Base-by-base conservation (phyloP, 2,888 invertebrate species). In the Morpho helenor region DNA sequence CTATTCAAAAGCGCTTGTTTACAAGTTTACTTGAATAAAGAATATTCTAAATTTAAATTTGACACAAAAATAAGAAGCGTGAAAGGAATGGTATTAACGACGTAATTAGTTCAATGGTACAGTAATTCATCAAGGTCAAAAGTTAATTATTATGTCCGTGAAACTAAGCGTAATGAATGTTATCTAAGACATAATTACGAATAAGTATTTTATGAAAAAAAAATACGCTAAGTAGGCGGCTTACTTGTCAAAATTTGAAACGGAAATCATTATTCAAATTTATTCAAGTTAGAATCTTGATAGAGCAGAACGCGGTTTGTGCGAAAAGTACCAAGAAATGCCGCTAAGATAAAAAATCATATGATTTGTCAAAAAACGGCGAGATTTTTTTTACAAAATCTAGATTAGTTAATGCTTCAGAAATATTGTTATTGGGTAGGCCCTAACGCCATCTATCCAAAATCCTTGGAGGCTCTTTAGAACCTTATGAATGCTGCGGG, bases 361-460 rank as follows among this genome's bases (percentile, higher is more conserved):
- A 7, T 39, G 22, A 7, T 40, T 46, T 55, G n/a, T 31, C 31
- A 16, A 41, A 39, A 57, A 45, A 49, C 41, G 40, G 39, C 10
- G n/a, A 40, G 41, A 31, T 23, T 8, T 43, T 23, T 16, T 45
- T 41, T 45, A 40, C 6, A 56, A n/a, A 49, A 59, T 49, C 56
- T 63, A 67, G 68, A 67, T 66, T 65, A 66, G 66, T 58, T 62
- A 61, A 41, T 58, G 52, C 49, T 57, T 48, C 60, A 54, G 52
- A 61, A 58, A 62, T 47, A 45, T 51, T 52, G 46, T 42, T 56
- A 60, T 47, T 47, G 59, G 59, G 55, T 57, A 68, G 75, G 72
- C 77, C 79, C 80, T 84, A 89, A 84, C 89, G 89, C 89, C 89
- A 89, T 89, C 89, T 89, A 88, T 87, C 84, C 81, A 65, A 85